Evolutionary conservation across 2,888 invertebrate genomes (phyloP), one percentile per base, ranked within the genome.

Genomic region (Bhutanitis thaidina): DNA sequence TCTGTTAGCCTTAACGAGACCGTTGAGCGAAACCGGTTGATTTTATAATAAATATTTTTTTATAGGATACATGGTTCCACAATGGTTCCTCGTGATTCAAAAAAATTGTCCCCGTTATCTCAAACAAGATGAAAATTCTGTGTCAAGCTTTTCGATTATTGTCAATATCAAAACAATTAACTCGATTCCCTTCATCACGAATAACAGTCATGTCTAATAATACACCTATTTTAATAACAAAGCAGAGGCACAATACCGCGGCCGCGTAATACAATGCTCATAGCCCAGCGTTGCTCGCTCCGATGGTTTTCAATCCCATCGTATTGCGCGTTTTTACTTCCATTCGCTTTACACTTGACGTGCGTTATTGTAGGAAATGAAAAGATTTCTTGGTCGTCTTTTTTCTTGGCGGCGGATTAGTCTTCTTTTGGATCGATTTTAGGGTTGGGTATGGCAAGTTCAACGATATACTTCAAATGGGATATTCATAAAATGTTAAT

Each of bases 231-330:
- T 75, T 70, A 76, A 77, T 78, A 78, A 77, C 77, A 78, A 79
- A 71, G 69, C 65, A 52, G 57, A 55, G 49, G 53, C 57, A 54
- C 57, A 56, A 58, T 55, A 39, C 39, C n/a, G 50, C 51, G 43
- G 38, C 52, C 54, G 34, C 34, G 60, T 53, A 60, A 66, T 64
- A 81, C 80, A 81, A 80, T 75, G 72, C 74, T 69, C 72, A 66
- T 68, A 72, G 71, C 72, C 68, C 73, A 74, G 69, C 69, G 68
- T 65, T 61, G 66, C 65, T 53, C 84, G 84, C 83, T 76, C 64
- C 75, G 76, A 54, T 81, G 83, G 43, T 36, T 77, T 82, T 84
- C 84, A 84, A 84, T 82, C 74, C 75, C 70, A 69, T 74, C 68
- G 67, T 55, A 60, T 60, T 61, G 58, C 59, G 58, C 69, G 67